Percentiles rank a stretch among this genome's conserved stretches.
Evolutionary conservation across 2,888 invertebrate genomes (phyloP).

Genomic region (Masnerella sp.): DNA sequence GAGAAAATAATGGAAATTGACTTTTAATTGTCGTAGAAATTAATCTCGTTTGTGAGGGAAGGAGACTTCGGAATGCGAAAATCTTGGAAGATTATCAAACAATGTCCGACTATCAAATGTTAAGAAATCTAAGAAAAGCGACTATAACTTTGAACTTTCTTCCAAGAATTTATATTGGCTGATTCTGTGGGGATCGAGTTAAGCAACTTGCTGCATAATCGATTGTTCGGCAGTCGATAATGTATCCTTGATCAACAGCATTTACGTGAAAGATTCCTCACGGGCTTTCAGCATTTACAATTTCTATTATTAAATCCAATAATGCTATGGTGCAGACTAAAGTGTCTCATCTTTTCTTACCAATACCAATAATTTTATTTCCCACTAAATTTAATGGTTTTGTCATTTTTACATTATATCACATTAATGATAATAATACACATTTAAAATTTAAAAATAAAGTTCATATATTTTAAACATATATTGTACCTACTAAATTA

Average conservation of each 20-base stretch:
- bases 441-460: no score
- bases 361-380: no score
- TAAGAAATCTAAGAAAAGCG: conserved; percentile 32
- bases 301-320: conserved; percentile 20
- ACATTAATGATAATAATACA: no score
- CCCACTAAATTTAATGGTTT: no score
- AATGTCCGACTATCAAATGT: conserved; percentile 38
- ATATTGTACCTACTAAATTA: no score
- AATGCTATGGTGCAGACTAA: no score
- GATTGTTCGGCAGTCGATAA: conserved; percentile 43
- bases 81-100: conserved; percentile 39
- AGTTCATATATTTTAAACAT: no score
- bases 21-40: conserved; percentile 35
- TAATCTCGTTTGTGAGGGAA: conserved; percentile 29
- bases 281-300: conserved; percentile 22
- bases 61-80: conserved; percentile 31
- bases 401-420: no score
- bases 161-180: conserved; percentile 53
- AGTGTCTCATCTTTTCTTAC: no score
- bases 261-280: conserved; percentile 34
- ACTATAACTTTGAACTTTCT: conserved; percentile 43
- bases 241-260: conserved; percentile 38
- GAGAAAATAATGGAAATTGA: conserved; percentile 25
- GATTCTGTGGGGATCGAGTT: conserved; percentile 41
- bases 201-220: conserved; percentile 37